A percentile compares a stretch with the other conserved stretches of the same genome.
Conservation (phyloP, 2,888 invertebrate species). For the Andrena praecox region DNA sequence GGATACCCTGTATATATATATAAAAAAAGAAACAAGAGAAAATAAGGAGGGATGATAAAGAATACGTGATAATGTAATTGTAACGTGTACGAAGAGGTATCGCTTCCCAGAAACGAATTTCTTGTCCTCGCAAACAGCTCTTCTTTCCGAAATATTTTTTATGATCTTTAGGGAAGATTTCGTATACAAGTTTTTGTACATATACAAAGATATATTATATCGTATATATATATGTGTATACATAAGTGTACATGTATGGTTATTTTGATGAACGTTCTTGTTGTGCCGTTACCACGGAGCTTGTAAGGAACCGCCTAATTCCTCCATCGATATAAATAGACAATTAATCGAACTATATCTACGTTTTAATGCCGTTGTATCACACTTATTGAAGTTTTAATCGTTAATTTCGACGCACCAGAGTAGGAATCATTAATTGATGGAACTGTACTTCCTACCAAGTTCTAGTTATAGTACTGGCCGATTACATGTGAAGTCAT, state of each 20-base stretch:
- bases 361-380: constrained; percentile 13
- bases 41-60: background rate
- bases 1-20: constrained; percentile 11
- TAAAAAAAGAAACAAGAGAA: background rate
- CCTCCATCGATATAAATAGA: constrained; percentile 22
- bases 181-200: constrained; percentile 68
- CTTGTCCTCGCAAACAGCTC: constrained; percentile 51
- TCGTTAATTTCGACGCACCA: constrained; percentile 11
- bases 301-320: constrained; percentile 63
- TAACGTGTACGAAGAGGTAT: constrained; percentile 49
- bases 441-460: constrained; percentile 12
- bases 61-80: constrained; percentile 50
- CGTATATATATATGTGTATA: constrained; percentile 30
- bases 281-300: constrained; percentile 60
- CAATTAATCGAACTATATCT: constrained; percentile 2
- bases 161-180: constrained; percentile 62
- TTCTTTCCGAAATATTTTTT: constrained; percentile 68
- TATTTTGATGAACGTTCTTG: constrained; percentile 63
- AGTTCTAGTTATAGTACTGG: background rate
- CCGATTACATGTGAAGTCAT: background rate
- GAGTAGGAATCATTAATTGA: constrained; percentile 10
- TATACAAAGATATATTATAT: constrained; percentile 57
- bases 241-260: constrained; percentile 47
- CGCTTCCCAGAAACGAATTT: constrained; percentile 50
- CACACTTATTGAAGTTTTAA: constrained; percentile 5